Conservation (phyloP, 1,140 invertebrate species). For the Drosophila baimaii region DNA sequence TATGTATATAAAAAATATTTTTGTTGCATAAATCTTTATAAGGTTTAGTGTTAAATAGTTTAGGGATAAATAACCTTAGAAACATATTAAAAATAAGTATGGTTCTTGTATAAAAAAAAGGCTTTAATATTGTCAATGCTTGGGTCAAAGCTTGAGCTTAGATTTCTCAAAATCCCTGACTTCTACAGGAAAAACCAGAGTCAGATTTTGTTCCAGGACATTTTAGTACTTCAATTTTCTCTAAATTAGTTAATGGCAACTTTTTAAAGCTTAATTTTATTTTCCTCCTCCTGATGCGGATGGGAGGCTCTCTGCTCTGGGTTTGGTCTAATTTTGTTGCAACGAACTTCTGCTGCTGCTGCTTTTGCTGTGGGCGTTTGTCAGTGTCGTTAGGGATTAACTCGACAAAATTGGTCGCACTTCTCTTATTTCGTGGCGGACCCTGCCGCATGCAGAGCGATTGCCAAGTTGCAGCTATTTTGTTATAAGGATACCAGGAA, state of each 20-base stretch:
- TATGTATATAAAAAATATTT: not conserved
- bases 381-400: conserved; percentile 52
- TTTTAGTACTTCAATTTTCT: no score
- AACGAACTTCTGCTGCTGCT: conserved; percentile 6
- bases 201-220: no score
- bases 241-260: conserved; percentile 1
- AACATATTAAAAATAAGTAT: not conserved
- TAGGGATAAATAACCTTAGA: not conserved
- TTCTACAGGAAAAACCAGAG: not conserved
- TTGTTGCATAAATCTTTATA: not conserved
- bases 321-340: conserved; percentile 32
- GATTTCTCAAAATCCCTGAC: not conserved
- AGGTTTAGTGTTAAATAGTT: not conserved
- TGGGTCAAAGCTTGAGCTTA: not conserved
- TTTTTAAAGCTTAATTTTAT: conserved; percentile 47
- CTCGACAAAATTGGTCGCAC: conserved; percentile 39
- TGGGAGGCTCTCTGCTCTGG: conserved; percentile 2
- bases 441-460: conserved; percentile 26
- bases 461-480: conserved; percentile 43
- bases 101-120: not conserved
- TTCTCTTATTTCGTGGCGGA: conserved; percentile 31
- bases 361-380: conserved; percentile 14
- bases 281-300: conserved; percentile 11
- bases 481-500: conserved; percentile 36
- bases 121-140: not conserved